Evolutionary conservation across 2,888 invertebrate species (phyloP).

Genomic region (Camptogramma bilineatum): DNA sequence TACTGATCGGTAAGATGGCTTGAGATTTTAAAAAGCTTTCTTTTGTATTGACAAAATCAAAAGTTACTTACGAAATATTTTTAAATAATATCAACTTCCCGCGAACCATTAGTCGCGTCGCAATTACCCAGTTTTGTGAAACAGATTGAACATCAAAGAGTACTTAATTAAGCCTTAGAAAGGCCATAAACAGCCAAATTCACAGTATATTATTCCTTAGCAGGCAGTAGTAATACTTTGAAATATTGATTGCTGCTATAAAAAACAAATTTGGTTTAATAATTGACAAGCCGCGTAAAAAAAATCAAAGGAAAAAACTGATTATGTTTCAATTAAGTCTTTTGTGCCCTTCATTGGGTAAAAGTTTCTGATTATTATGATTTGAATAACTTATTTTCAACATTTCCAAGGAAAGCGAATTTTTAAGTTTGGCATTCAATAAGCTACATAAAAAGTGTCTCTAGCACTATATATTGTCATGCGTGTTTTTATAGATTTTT

Average conservation of each 20-base stretch:
- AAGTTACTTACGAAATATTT: conserved; percentile 15
- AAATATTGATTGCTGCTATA: background rate
- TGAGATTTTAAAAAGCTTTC: background rate
- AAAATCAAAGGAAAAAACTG: no score
- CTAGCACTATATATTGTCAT: no score
- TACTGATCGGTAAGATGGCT: background rate
- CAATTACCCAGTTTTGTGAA: conserved; percentile 77
- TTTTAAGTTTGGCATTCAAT: no score
- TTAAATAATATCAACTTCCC: conserved; percentile 31
- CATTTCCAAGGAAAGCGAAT: no score
- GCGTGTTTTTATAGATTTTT: no score
- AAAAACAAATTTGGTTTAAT: background rate
- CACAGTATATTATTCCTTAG: conserved; percentile 3
- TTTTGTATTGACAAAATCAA: conserved; percentile 4
- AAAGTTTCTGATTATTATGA: no score
- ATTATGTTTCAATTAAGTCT: no score
- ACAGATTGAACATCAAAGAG: conserved; percentile 83
- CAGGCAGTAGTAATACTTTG: conserved; percentile 13
- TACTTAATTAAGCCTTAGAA: conserved; percentile 79
- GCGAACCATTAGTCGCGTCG: conserved; percentile 54
- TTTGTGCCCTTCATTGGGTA: no score
- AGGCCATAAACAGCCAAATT: conserved; percentile 74
- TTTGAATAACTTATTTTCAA: no score
- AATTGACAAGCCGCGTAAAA: no score
- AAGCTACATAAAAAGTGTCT: no score